Base-by-base conservation (phyloP, 2,888 invertebrate genomes). In the Pristionchus arcanus region DNA sequence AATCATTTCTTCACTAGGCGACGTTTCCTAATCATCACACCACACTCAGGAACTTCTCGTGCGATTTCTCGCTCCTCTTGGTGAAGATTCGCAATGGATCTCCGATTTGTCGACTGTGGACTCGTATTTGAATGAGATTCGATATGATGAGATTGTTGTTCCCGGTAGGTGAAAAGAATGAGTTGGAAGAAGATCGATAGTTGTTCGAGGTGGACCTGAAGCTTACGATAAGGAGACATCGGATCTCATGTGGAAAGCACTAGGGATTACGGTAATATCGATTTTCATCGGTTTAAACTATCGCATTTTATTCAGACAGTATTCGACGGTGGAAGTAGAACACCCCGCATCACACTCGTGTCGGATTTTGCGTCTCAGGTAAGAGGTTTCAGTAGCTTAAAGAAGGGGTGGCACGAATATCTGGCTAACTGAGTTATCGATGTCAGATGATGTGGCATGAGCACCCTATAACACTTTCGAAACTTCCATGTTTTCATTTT, bases 291-390 rank as follows among this genome's bases (percentile, higher is more conserved):
- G 42, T 49, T 13, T 49, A 49, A 49, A 42, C 42, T 42, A 42
- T 49, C 13, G 42, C 25, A n/a, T 77, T 7, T 25, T 21, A 11
- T 42, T 81, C 81, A 59, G 84, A 21, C 55, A 9, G 19, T 59
- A 9, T 84, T 84, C 55, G 84, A 84, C 59, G 59, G 42, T 25
- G 87, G 68, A 66, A n/a, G 28, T 28, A 42, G 15, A 7, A 68
- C 87, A 34, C 87, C 87, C 0, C 83, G 90, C 59, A 90, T 93
- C 37, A 90, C 91, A 16, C 90, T 93, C 28, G 89, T 93, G 37
- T 92, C 93, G 21, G 93, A 93, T 74, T 93, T 90, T 59, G 92
- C 91, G 2, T 93, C 93, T 13, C 81, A 90, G 88, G 92, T 92
- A 34, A 71, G 53, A 21, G n/a, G n/a, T n/a, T n/a, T 49, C 7